Percentiles rank a stretch among this genome's conserved stretches.
Evolutionary conservation across 2,113 vertebrate genomes (phyloP).

Genomic region (Petaurus breviceps): DNA sequence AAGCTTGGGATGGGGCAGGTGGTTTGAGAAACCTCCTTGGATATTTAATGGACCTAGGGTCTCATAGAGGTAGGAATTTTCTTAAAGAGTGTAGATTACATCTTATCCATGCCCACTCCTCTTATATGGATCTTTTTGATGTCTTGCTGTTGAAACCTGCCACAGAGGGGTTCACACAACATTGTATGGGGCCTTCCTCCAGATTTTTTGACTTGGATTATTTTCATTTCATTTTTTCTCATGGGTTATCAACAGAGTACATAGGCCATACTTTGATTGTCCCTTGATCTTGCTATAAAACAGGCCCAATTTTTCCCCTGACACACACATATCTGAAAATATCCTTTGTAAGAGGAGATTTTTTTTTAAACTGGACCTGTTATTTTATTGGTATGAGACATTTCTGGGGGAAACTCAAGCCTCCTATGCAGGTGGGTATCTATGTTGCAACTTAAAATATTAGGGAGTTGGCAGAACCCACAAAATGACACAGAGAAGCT

Average conservation of each 20-base stretch:
- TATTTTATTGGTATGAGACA: neutral
- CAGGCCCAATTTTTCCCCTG: neutral
- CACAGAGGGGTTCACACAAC: neutral
- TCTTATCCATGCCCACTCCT: neutral
- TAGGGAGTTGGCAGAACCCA: too few species aligned
- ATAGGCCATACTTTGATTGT: too few species aligned
- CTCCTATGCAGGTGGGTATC: neutral
- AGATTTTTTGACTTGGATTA: neutral
- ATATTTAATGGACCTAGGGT: neutral
- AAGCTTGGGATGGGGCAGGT: neutral
- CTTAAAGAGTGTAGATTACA: neutral
- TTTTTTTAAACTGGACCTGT: neutral
- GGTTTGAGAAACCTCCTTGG: neutral
- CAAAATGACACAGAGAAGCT: too few species aligned
- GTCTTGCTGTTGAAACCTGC: neutral
- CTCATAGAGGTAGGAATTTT: neutral
- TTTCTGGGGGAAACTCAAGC: neutral
- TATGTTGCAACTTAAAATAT: neutral
- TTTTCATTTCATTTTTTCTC: too few species aligned
- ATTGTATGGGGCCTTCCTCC: neutral
- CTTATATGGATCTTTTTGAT: neutral
- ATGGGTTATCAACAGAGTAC: too few species aligned
- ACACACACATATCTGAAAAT: neutral
- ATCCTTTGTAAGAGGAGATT: neutral
- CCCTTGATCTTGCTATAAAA: neutral